Base-by-base conservation (phyloP, 2,888 invertebrate genomes). In the Julus scanicus region DNA sequence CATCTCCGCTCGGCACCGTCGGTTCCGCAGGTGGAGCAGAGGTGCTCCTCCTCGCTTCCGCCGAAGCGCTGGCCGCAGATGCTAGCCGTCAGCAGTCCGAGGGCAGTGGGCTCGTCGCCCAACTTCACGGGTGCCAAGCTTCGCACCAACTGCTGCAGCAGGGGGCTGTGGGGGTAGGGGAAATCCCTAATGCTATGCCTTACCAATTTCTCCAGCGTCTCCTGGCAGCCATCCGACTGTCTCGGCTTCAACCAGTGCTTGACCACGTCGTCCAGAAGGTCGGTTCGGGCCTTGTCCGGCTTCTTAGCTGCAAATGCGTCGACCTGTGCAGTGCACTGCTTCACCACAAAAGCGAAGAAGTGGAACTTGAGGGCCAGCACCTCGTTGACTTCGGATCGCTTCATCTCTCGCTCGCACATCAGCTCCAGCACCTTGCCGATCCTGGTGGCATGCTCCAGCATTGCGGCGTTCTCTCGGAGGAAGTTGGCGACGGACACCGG, bases 341-440 rank as follows among this genome's bases (percentile, higher is more conserved):
- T 94, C n/a, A 96, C 93, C 88, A 97, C 94, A 92, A 95, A 96
- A 44, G 95, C 94, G 6, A 97, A 92, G 91, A 97, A 97, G 92
- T 98, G 97, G 91, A 95, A 96, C 92, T 98, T 98, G 90, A 97
- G 96, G 15, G 97, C 95, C 94, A 97, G 95, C 44, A 97, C 94
- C 93, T 98, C 98, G 91, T 99, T 98, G 0, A 95, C 95, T 90
- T 98, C 97, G 71, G 94, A 93, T 57, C 95, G 92, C 89, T 96
- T 96, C 95, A 98, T 96, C 93, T 98, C 97, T 90, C 94, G 95
- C 91, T 97, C 97, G 91, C 96, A 95, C 93, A 99, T 94, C 88
- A 96, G 92, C 90, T 96, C 96, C 89, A 99, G 93, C 0, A 98
- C 96, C 91, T 95, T 96, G 90, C 95, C 92, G 49, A 95, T 92